Evolutionary conservation across 2,888 invertebrate species (phyloP).

Genomic region (Stenoptilia bipunctidactyla): DNA sequence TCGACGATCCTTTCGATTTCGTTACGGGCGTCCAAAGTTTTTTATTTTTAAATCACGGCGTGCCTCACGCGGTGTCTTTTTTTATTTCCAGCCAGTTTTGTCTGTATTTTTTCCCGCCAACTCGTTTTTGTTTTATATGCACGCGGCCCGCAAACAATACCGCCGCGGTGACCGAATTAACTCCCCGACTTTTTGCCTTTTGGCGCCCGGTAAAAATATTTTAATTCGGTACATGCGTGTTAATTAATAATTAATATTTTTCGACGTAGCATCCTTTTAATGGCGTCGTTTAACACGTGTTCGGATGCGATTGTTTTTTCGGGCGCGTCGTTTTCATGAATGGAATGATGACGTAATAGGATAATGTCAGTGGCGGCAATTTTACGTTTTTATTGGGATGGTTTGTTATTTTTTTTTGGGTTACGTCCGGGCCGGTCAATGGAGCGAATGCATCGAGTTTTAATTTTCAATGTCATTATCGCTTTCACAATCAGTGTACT

Average conservation of each 20-base stretch:
- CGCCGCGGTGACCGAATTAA: conserved; percentile 64
- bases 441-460: conserved; percentile 60
- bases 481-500: conserved; percentile 55
- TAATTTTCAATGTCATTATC: conserved; percentile 71
- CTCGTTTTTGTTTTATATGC: conserved; percentile 57
- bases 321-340: conserved; percentile 60
- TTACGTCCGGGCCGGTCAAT: conserved; percentile 52
- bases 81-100: conserved; percentile 46
- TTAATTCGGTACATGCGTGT: conserved; percentile 57
- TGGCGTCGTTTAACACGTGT: conserved; percentile 62
- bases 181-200: conserved; percentile 62
- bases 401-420: conserved; percentile 57
- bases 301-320: conserved; percentile 61
- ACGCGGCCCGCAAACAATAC: conserved; percentile 66
- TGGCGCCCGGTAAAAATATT: conserved; percentile 67
- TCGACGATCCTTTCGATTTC: conserved; percentile 72
- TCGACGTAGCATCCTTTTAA: conserved; percentile 55
- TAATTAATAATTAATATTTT: conserved; percentile 71
- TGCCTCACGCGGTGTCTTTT: conserved; percentile 50
- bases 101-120: conserved; percentile 50
- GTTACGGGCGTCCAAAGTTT: conserved; percentile 65
- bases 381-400: conserved; percentile 66
- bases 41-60: conserved; percentile 69
- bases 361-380: conserved; percentile 65
- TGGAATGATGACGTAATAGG: conserved; percentile 70